Evolutionary conservation across 2,113 vertebrate genomes (phyloP).

Genomic region (Grammomys surdaster): DNA sequence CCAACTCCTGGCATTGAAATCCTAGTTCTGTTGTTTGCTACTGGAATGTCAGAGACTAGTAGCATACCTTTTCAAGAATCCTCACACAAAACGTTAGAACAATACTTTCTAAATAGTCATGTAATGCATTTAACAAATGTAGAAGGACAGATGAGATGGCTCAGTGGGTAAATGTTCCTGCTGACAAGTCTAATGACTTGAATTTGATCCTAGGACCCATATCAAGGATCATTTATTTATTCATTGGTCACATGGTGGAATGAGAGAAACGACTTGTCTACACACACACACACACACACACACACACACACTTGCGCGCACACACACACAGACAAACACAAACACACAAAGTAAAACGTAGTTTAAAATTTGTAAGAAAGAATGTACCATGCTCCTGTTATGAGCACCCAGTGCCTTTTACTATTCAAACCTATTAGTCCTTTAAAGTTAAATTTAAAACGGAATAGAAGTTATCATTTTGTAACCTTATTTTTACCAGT

Average conservation of each 20-base stretch:
- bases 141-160: neutral
- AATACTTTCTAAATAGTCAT: neutral
- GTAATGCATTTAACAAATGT: neutral
- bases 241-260: neutral
- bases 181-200: neutral
- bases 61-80: neutral
- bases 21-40: neutral
- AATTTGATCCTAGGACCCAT: neutral
- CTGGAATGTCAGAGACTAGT: neutral
- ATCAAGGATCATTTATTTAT: neutral
- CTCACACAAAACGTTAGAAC: neutral
- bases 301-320: neutral
- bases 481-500: neutral
- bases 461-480: neutral
- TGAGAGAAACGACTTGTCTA: neutral
- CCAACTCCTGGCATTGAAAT: neutral
- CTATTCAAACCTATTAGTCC: neutral
- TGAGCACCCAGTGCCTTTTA: neutral
- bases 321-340: neutral
- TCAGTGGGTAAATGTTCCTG: neutral
- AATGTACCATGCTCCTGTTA: neutral
- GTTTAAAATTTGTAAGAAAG: neutral
- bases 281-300: neutral
- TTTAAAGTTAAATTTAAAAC: neutral
- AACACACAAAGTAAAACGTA: neutral